phyloP scores from a whole-genome alignment of 2,797 vertebrate species.

The Alectoris magna region DNA sequence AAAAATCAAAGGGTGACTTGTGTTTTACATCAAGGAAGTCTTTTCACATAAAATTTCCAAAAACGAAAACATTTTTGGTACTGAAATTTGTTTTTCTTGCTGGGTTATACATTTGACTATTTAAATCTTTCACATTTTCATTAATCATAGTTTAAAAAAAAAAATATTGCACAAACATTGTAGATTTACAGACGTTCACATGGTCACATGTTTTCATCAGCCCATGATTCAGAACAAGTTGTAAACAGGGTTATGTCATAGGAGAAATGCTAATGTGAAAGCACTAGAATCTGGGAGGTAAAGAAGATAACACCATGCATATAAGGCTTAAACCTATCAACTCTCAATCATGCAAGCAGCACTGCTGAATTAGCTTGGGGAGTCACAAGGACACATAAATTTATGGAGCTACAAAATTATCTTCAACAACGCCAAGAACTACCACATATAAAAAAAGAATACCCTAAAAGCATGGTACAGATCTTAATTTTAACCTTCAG shows the following conservation, averaged over 20 bases:
- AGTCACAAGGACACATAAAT: fast-evolving
- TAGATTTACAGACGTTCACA: background rate
- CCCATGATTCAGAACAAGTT: background rate
- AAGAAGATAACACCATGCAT: background rate
- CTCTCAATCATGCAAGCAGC: background rate
- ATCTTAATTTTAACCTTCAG: background rate
- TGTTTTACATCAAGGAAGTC: background rate
- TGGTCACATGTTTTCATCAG: background rate
- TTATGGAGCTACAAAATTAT: background rate
- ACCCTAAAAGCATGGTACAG: background rate
- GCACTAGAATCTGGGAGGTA: background rate
- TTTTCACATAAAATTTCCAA: background rate
- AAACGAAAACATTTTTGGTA: background rate
- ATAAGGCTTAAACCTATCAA: background rate
- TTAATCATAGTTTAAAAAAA: background rate
- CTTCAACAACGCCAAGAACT: background rate
- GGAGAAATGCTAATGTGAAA: background rate
- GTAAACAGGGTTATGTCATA: background rate
- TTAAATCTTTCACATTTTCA: background rate
- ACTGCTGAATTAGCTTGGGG: background rate
- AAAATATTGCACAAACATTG: background rate
- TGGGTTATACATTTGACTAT: background rate
- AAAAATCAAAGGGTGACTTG: background rate
- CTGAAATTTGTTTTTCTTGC: background rate
- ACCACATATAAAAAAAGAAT: background rate